phyloP scores from a whole-genome alignment of 2,113 vertebrate genomes.

The Macaca fascicularis region T2T-MFA8v1.1 NC_088376.1:127009001-127009500 shows the following conservation, averaged over 20 bases:
- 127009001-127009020: slow-evolving; percentile 44
- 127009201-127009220: too few relatives aligned
- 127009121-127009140: slow-evolving; percentile 12
- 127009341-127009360: background rate
- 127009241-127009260: too few relatives aligned
- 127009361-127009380: background rate
- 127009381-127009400: slow-evolving; percentile 45
- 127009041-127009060: slow-evolving; percentile 6
- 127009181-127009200: background rate
- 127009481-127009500: background rate
- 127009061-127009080: slow-evolving; percentile 3
- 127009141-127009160: background rate
- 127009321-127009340: too few relatives aligned
- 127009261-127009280: too few relatives aligned
- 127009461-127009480: slow-evolving; percentile 20
- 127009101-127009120: background rate
- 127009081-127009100: background rate
- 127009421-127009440: background rate
- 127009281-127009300: too few relatives aligned
- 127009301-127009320: too few relatives aligned
- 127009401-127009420: slow-evolving; percentile 23
- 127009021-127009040: slow-evolving; percentile 41
- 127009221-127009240: too few relatives aligned
- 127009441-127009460: background rate
- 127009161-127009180: slow-evolving; percentile 19